Conservation (phyloP, 2,113 vertebrate genomes). For the Thryonomys swinderianus region DNA sequence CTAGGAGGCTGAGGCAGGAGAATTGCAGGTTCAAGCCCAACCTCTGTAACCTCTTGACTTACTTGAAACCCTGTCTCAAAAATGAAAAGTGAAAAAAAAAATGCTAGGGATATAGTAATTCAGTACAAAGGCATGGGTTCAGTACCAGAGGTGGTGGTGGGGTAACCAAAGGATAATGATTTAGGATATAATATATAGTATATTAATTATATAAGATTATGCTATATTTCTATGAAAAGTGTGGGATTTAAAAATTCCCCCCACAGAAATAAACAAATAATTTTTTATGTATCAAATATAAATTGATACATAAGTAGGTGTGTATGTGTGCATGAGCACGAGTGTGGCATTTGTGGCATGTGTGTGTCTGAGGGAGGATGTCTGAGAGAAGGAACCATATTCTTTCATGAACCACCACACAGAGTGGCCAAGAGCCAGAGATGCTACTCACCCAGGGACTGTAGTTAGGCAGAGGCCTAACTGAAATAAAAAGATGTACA, state of each 20-base stretch:
- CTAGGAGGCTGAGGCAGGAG: neutral
- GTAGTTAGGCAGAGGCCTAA: neutral
- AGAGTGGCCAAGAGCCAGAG: neutral
- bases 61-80: neutral
- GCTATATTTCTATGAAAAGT: conserved; percentile 67
- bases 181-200: conserved; percentile 49
- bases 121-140: neutral
- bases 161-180: conserved; percentile 68
- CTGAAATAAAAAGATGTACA: neutral
- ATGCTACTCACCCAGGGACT: neutral
- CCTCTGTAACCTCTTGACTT: neutral
- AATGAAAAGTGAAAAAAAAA: neutral
- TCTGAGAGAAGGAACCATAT: neutral
- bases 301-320: neutral
- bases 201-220: conserved; percentile 74
- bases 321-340: neutral
- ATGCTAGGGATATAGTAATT: neutral
- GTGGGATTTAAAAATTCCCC: neutral
- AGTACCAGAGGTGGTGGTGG: neutral
- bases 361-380: neutral
- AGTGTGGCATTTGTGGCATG: neutral
- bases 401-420: neutral
- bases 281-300: neutral
- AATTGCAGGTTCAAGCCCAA: neutral
- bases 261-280: neutral